These are phyloP conservation scores for Poeciliopsis occidentalis DNA, from an alignment of 2,113 vertebrate species.

Conservation along the genomic window DNA sequence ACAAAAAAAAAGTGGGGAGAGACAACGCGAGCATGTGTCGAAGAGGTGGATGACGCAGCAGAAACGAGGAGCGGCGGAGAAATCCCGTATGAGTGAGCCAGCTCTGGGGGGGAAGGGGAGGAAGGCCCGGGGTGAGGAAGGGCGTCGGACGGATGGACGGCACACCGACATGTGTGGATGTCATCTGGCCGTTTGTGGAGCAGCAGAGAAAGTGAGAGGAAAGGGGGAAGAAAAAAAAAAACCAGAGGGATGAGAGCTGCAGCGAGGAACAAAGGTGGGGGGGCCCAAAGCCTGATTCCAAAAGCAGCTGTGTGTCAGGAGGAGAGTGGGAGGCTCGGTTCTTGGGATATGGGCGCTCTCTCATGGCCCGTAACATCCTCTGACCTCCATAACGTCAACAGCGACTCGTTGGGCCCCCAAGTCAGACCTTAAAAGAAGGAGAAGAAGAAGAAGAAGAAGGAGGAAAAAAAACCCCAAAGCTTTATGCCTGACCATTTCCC, in stretches of 20 bases:
- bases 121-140: conserved; percentile 18
- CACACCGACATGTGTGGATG: conserved; percentile 76
- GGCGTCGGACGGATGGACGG: conserved; percentile 54
- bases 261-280: conserved; percentile 51
- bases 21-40: conserved; percentile 26
- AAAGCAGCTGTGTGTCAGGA: conserved; percentile 79
- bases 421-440: background rate
- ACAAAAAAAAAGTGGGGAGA: background rate
- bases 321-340: conserved; percentile 31
- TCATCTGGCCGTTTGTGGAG: conserved; percentile 79
- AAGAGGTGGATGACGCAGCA: conserved; percentile 57
- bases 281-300: conserved; percentile 72
- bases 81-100: conserved; percentile 64
- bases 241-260: conserved; percentile 30
- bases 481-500: background rate
- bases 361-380: conserved; percentile 68
- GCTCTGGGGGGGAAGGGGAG: conserved; percentile 19
- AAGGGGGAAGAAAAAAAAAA: background rate
- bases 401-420: conserved; percentile 34
- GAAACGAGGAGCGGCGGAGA: conserved; percentile 42
- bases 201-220: conserved; percentile 26
- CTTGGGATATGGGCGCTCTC: conserved; percentile 60
- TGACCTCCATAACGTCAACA: conserved; percentile 60
- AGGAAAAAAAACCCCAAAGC: background rate
- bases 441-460: too few relatives aligned